phyloP scores from a whole-genome alignment of 2,888 invertebrate genomes.

The Dasypolia templi region DNA sequence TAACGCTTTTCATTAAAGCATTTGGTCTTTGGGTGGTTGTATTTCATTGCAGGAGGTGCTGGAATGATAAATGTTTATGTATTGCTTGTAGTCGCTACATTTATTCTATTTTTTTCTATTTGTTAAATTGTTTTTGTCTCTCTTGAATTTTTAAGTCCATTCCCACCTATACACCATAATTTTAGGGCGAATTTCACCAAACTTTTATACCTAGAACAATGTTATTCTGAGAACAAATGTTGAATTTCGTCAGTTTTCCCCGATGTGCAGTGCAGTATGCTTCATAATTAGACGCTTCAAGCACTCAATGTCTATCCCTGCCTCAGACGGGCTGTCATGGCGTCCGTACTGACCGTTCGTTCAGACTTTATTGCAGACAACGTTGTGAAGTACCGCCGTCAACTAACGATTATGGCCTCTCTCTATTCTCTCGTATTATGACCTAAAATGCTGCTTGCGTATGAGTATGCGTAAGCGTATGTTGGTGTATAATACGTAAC shows the following conservation, averaged over 20 bases:
- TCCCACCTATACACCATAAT: too few relatives aligned
- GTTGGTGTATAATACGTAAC: neutral
- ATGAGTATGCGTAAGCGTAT: too few relatives aligned
- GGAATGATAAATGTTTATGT: neutral
- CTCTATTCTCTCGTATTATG: neutral
- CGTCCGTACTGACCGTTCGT: constrained; percentile 3
- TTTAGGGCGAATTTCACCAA: too few relatives aligned
- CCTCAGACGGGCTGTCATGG: constrained; percentile 26
- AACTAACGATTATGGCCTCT: too few relatives aligned
- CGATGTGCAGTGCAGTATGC: neutral
- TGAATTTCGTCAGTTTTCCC: too few relatives aligned
- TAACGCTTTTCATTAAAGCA: constrained; percentile 53
- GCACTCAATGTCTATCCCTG: constrained; percentile 26
- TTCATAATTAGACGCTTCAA: neutral
- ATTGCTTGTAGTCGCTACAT: neutral
- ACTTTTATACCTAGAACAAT: too few relatives aligned
- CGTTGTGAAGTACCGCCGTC: constrained; percentile 13
- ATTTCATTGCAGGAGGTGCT: constrained; percentile 14
- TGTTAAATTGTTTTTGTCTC: neutral
- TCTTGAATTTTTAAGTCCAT: neutral
- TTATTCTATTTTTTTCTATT: neutral
- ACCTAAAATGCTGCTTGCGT: neutral
- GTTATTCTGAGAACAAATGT: too few relatives aligned
- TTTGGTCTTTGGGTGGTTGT: constrained; percentile 4
- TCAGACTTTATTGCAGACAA: constrained; percentile 7